Evolutionary conservation across 2,797 vertebrate species (phyloP).

Genomic region (Apodemus agrarius): DNA sequence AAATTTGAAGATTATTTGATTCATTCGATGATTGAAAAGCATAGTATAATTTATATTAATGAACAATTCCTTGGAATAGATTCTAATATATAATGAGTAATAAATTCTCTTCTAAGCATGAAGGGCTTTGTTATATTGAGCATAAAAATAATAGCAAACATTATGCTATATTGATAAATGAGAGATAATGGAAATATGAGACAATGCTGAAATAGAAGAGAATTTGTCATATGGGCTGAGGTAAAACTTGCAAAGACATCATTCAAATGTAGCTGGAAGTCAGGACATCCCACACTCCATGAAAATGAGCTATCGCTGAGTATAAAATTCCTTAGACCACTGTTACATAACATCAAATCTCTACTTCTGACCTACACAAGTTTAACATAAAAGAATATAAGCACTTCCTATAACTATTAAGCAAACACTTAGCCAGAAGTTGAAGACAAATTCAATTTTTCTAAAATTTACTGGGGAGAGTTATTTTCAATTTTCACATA

Average conservation of each 20-base stretch:
- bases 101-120: neutral
- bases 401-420: neutral
- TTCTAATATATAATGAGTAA: neutral
- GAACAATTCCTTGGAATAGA: neutral
- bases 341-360: neutral
- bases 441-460: neutral
- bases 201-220: neutral
- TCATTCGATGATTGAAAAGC: neutral
- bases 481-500: neutral
- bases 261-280: neutral
- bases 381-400: neutral
- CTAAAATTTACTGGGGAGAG: neutral
- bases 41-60: neutral
- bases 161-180: neutral
- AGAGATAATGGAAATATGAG: neutral
- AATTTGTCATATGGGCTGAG: neutral
- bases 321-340: neutral
- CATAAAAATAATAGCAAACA: neutral
- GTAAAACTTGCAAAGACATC: neutral
- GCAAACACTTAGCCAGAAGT: neutral
- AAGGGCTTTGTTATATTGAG: neutral
- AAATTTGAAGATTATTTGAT: neutral
- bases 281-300: neutral
- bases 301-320: neutral
- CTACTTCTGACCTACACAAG: accelerated